These are phyloP conservation scores for Remorina albescens DNA, from an alignment of 2,797 vertebrate species.

Conservation along the genomic window DNA sequence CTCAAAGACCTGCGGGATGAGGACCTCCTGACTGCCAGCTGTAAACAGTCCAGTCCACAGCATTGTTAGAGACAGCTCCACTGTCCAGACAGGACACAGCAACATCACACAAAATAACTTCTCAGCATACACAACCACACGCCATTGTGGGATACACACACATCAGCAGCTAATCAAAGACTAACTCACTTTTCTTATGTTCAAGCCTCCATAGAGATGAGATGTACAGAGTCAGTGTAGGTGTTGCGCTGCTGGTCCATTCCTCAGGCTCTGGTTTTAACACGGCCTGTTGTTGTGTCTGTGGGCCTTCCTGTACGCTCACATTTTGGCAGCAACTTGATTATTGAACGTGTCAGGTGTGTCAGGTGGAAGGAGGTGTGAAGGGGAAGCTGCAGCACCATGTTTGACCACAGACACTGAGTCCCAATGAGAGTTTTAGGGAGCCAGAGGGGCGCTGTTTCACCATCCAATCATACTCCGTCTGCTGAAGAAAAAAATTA, in stretches of 20 bases:
- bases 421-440: too few species aligned
- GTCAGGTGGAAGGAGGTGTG: too few species aligned
- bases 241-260: not conserved
- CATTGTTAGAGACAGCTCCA: too few species aligned
- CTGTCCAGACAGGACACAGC: not conserved
- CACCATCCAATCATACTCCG: too few species aligned
- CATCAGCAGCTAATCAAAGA: not conserved
- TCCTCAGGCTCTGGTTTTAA: not conserved
- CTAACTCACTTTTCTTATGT: too few species aligned
- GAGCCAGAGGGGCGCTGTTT: constrained; percentile 1
- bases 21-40: not conserved
- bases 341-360: too few species aligned
- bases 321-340: not conserved
- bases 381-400: not conserved
- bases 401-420: not conserved
- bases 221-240: not conserved
- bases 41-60: not conserved
- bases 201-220: not conserved
- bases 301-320: not conserved
- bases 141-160: not conserved
- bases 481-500: too few species aligned
- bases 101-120: too few species aligned
- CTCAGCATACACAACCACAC: not conserved
- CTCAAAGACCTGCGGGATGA: not conserved
- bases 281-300: not conserved